These are phyloP conservation scores for Gymnoscopelus microlampas DNA, from an alignment of 2,797 vertebrate genomes.

Conservation along the genomic window DNA sequence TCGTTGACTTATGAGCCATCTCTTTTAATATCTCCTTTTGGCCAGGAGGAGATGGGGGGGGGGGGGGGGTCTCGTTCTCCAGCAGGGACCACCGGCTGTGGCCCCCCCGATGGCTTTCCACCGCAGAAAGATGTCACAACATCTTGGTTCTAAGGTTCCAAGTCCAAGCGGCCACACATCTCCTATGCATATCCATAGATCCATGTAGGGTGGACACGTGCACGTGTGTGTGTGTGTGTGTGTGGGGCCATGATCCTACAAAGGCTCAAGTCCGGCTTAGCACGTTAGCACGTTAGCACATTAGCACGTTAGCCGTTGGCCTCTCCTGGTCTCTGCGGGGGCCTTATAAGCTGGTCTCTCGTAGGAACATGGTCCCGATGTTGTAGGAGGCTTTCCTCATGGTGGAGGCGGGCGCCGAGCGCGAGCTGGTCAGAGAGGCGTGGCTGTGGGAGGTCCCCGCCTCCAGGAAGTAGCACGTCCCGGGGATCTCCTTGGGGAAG, in stretches of 20 bases:
- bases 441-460: slow-evolving; percentile 90
- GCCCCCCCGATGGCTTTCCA: slow-evolving; percentile 29
- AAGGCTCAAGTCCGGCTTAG: slow-evolving; percentile 41
- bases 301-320: slow-evolving; percentile 22
- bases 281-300: background rate
- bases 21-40: slow-evolving; percentile 13
- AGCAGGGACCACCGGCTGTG: slow-evolving; percentile 31
- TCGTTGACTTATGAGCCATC: background rate
- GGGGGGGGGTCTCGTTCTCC: slow-evolving; percentile 24
- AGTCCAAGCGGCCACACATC: slow-evolving; percentile 47
- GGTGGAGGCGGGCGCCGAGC: slow-evolving; percentile 89
- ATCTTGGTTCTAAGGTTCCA: slow-evolving; percentile 23
- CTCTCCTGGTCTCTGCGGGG: slow-evolving; percentile 25
- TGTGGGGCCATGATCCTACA: slow-evolving; percentile 30
- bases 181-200: slow-evolving; percentile 66
- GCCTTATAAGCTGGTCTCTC: slow-evolving; percentile 97
- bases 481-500: slow-evolving; percentile 98
- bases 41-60: slow-evolving; percentile 15
- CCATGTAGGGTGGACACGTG: background rate
- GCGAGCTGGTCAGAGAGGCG: slow-evolving; percentile 80
- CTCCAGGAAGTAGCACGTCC: slow-evolving; percentile 98
- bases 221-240: background rate
- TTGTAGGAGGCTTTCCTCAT: slow-evolving; percentile 97
- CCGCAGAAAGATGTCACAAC: background rate
- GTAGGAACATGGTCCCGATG: slow-evolving; percentile 99